Evolutionary conservation across 1,140 invertebrate genomes (phyloP), one percentile per base, ranked within the genome.

Genomic region (Dendrolimus punctatus): DNA sequence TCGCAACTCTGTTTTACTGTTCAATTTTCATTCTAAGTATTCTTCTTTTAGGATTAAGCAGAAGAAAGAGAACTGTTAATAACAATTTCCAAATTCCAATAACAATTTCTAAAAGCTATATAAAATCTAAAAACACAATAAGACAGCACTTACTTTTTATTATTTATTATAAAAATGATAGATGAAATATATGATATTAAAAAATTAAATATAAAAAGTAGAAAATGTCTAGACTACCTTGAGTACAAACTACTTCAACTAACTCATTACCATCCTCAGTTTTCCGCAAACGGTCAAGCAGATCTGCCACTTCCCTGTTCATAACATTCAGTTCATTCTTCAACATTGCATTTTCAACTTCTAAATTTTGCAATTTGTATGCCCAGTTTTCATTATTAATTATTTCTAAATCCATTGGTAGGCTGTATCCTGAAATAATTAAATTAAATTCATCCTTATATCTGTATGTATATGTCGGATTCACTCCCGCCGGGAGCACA

Each of bases 281-380:
- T 59, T 66, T 73, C 6, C 66, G 59, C 49, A 85, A 62, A 45
- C 73, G 77, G 6, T 73, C 64, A 8, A 83, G 55, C 56, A 85
- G 67, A 46, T 85, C 76, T 49, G 71, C 64, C 6, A 82, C 58
- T 62, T 85, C 80, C 63, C 66, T 74, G 49, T 83, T 80, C 53
- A 81, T 64, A 9, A 83, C 76, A 68, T 82, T 85, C 3, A 88
- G 65, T 68, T 89, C 85, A 74, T 87, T 89, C 71, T 83, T 88
- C n/a, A 89, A 68, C 74, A 88, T 83, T 46, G 82, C 73, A 73
- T 88, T 88, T 73, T 88, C 88, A 44, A 82, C 68, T 67, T 88
- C 87, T 53, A 88, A 67, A 68, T 85, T 87, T 60, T 83, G 78
- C 67, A 89, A 68, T 61, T 80, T 85, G 55, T 80, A 76, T 54